phyloP scores from a whole-genome alignment of 2,113 vertebrate species.

The Mormyrus lacerda region DNA sequence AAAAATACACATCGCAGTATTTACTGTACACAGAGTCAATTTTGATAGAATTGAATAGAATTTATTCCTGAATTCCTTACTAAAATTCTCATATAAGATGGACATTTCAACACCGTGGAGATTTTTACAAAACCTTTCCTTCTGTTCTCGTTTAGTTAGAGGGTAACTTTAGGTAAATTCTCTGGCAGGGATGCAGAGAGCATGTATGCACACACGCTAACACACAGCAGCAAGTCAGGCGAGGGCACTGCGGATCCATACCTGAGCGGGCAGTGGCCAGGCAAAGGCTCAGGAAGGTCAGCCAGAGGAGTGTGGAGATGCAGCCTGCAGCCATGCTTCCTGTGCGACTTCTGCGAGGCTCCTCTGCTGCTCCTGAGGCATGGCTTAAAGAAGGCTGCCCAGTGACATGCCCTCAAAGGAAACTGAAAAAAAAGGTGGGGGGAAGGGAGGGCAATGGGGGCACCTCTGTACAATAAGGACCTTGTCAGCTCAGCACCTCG shows the following conservation, averaged over 20 bases:
- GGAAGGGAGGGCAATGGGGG: constrained; percentile 38
- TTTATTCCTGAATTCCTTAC: not conserved
- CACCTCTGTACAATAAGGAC: constrained; percentile 54
- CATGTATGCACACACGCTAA: not conserved
- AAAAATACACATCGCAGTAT: not conserved
- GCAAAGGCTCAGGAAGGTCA: constrained; percentile 49
- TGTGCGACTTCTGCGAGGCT: constrained; percentile 16
- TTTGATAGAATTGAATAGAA: not conserved
- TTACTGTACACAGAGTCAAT: not conserved
- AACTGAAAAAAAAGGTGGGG: constrained; percentile 40
- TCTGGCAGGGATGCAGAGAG: not conserved
- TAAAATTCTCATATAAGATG: not conserved
- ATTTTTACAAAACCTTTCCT: not conserved
- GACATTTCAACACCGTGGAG: not conserved
- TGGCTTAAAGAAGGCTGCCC: constrained; percentile 28
- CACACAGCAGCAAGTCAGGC: not conserved
- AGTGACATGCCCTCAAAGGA: constrained; percentile 18
- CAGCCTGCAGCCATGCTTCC: constrained; percentile 51
- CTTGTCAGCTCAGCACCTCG: constrained; percentile 55
- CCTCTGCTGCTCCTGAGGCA: constrained; percentile 34
- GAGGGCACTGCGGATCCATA: constrained; percentile 32
- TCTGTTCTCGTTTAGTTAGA: not conserved
- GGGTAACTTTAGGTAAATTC: not conserved
- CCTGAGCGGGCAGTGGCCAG: constrained; percentile 52
- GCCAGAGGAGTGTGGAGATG: constrained; percentile 41